Percentiles rank a stretch among this genome's conserved stretches.
These are phyloP conservation scores for Prolemur simus DNA, from an alignment of 2,113 vertebrate genomes.

Conservation along the genomic window DNA sequence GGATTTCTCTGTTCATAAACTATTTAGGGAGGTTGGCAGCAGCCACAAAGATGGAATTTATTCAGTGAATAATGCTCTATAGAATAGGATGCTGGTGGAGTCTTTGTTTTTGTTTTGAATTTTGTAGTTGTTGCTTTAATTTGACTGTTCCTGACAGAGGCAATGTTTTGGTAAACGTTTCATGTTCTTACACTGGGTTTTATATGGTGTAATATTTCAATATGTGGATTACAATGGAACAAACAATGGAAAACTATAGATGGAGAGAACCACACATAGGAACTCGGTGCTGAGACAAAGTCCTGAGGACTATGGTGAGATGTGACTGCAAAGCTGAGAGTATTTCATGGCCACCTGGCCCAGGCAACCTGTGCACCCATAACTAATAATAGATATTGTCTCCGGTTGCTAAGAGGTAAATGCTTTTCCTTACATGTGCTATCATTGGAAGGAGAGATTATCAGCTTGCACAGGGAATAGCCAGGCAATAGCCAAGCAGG, in stretches of 20 bases:
- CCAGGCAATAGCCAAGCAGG: background rate
- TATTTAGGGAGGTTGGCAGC: background rate
- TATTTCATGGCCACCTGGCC: rapidly evolving
- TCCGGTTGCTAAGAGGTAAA: background rate
- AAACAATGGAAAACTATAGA: background rate
- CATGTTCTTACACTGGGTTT: background rate
- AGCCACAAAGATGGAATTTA: background rate
- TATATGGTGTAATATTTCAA: background rate
- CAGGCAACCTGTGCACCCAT: rapidly evolving
- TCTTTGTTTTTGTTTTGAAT: background rate
- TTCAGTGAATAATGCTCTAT: background rate
- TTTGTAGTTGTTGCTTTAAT: background rate
- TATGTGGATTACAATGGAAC: background rate
- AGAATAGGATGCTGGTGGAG: background rate
- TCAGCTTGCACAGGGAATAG: background rate
- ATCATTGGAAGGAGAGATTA: background rate
- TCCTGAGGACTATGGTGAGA: background rate
- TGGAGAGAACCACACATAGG: background rate
- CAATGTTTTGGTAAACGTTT: background rate
- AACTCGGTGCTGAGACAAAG: background rate
- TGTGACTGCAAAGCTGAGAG: too few species aligned
- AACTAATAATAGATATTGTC: background rate
- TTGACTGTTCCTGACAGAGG: background rate
- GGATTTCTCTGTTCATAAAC: background rate
- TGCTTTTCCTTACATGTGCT: background rate